These are phyloP conservation scores for Istiophorus platypterus DNA, from an alignment of 2,113 vertebrate species.

Conservation along the genomic window DNA sequence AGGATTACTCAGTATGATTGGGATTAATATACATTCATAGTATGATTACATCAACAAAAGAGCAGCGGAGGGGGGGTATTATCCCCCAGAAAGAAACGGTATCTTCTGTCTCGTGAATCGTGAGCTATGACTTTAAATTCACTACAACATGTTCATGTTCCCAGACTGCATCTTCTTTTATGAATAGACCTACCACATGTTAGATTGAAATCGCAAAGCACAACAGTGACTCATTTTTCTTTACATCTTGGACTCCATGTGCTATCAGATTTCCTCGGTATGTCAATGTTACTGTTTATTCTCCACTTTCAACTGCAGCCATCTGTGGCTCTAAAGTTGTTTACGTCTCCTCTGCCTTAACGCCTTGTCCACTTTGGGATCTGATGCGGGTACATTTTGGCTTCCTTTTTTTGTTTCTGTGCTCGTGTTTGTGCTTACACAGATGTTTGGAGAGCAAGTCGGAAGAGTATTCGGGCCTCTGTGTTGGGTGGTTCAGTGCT, in stretches of 20 bases:
- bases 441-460: slow-evolving; percentile 24
- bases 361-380: slow-evolving; percentile 16
- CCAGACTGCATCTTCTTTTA: slow-evolving; percentile 21
- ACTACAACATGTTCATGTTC: slow-evolving; percentile 4
- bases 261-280: slow-evolving; percentile 32
- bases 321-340: slow-evolving; percentile 46
- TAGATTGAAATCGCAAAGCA: slow-evolving; percentile 33
- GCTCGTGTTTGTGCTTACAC: slow-evolving; percentile 10
- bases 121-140: slow-evolving; percentile 10
- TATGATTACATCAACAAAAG: neutral
- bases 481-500: slow-evolving; percentile 1
- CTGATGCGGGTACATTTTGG: slow-evolving; percentile 2
- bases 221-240: slow-evolving; percentile 55
- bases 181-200: slow-evolving; percentile 22
- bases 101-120: slow-evolving; percentile 17
- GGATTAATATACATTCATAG: slow-evolving; percentile 24
- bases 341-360: slow-evolving; percentile 15
- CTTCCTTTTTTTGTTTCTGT: neutral
- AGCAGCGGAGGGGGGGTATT: neutral
- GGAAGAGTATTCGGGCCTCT: neutral
- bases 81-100: neutral
- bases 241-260: slow-evolving; percentile 14
- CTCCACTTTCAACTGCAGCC: slow-evolving; percentile 40
- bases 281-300: slow-evolving; percentile 40
- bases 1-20: slow-evolving; percentile 12